These are phyloP conservation scores for Ailuropoda melanoleuca DNA, from an alignment of 2,113 vertebrate genomes.

Conservation along the genomic window DNA sequence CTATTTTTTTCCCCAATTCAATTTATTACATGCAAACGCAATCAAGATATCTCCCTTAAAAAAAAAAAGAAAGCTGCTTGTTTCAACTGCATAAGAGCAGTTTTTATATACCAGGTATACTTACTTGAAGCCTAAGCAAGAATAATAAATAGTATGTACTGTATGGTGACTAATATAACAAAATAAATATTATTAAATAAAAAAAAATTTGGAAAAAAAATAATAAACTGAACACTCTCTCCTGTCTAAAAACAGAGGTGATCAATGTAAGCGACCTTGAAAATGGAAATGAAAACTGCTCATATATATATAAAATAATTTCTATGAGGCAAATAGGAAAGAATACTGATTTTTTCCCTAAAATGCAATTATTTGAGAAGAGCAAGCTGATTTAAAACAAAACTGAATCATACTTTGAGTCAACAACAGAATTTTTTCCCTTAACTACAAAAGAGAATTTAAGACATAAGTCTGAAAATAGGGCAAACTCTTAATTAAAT, in stretches of 20 bases:
- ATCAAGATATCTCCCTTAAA: background rate
- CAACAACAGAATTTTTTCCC: background rate
- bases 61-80: background rate
- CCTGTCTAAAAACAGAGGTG: background rate
- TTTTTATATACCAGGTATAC: background rate
- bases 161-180: no score
- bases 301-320: background rate
- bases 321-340: constrained; percentile 7
- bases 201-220: background rate
- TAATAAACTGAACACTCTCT: constrained; percentile 38
- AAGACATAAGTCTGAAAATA: background rate
- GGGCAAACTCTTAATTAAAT: constrained; percentile 20
- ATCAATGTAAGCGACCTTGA: background rate
- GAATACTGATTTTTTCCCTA: background rate
- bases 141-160: constrained; percentile 33
- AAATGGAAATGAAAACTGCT: background rate
- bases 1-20: background rate
- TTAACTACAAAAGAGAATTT: constrained; percentile 23
- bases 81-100: constrained; percentile 37
- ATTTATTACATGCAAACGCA: constrained; percentile 34
- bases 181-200: no score
- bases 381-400: constrained; percentile 32
- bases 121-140: constrained; percentile 55
- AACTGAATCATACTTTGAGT: background rate
- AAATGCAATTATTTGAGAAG: constrained; percentile 18